Base-by-base conservation (phyloP, 2,888 invertebrate genomes). In the Ptilodon capucinus region DNA sequence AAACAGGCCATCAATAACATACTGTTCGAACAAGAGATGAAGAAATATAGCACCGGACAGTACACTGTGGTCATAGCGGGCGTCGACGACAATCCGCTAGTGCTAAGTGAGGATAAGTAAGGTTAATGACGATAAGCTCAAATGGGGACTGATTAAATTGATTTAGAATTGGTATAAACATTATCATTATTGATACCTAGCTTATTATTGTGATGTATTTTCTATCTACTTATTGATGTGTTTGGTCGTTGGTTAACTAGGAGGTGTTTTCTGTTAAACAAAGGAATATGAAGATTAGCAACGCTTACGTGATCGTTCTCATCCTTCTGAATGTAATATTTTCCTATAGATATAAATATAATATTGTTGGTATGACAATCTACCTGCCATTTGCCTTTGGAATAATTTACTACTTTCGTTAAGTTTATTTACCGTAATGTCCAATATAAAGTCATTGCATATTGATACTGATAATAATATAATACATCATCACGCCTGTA, bases 1-100 rank as follows among this genome's bases (percentile, higher is more conserved):
- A 89, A 91, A 44, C 89, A 89, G 50, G 89, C 89, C 0, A 90
- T 91, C 2, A 89, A 90, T 42, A 90, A 89, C 46, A 88, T 90
- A 35, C 49, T 89, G 11, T 90, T 88, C 54, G 90, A 90, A 47
- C 88, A 88, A 42, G 90, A 90, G 54, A 90, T 90, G 89, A 87
- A 86, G 60, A 86, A 83, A 44, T 91, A 85, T 42, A 68, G 53
- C 36, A 48, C 61, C 2, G 67, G 70, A 1, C 80, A 81, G 46
- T 84, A 81, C 25, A 70, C 78, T 0, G 76, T 84, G 0, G 71
- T 82, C 0, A 52, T 81, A 4, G 45, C 78, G 1, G 74, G 67
- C 0, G 59, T 71, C 2, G 84, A 85, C 14, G 84, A 83, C 42
- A 88, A 88, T 36, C 86, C 86, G 0, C 55, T 86, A 2, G 73